A percentile compares a stretch with the other conserved stretches of the same genome.
These are phyloP conservation scores for Holacanthus passer DNA, from an alignment of 2,113 vertebrate genomes.

Conservation along the genomic window DNA sequence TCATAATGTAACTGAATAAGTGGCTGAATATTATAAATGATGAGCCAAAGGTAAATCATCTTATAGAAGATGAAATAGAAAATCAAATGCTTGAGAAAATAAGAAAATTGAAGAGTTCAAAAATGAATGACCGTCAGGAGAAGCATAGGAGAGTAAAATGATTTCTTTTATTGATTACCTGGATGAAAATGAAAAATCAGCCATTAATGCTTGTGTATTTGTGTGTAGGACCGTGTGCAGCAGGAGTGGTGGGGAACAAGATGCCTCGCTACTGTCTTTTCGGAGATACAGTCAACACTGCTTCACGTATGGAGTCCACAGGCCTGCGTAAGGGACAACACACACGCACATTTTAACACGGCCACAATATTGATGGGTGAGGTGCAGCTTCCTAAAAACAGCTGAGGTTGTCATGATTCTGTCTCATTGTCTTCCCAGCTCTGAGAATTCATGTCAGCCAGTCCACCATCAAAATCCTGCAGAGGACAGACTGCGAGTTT, in stretches of 20 bases:
- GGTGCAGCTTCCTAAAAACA: background rate
- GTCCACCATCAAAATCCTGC: conserved; percentile 93
- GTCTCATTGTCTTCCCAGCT: conserved; percentile 52
- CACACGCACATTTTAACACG: background rate
- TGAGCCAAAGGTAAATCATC: too few relatives aligned
- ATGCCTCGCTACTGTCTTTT: conserved; percentile 98
- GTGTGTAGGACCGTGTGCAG: conserved; percentile 92
- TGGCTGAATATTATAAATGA: too few relatives aligned
- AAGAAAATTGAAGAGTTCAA: background rate
- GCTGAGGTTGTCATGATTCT: background rate
- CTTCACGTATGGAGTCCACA: conserved; percentile 97
- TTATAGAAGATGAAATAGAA: background rate
- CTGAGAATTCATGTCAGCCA: conserved; percentile 92
- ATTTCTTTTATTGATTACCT: background rate
- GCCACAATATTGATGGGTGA: background rate
- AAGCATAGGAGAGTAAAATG: background rate
- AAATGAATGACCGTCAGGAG: background rate
- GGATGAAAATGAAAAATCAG: background rate
- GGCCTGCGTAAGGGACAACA: conserved; percentile 90
- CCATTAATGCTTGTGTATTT: background rate
- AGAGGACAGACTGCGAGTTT: conserved; percentile 93
- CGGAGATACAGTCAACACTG: conserved; percentile 95
- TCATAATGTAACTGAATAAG: too few relatives aligned
- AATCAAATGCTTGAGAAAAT: background rate
- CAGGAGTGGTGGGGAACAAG: conserved; percentile 96